phyloP scores from a whole-genome alignment of 2,888 invertebrate species.

The Phasia obesa region DNA sequence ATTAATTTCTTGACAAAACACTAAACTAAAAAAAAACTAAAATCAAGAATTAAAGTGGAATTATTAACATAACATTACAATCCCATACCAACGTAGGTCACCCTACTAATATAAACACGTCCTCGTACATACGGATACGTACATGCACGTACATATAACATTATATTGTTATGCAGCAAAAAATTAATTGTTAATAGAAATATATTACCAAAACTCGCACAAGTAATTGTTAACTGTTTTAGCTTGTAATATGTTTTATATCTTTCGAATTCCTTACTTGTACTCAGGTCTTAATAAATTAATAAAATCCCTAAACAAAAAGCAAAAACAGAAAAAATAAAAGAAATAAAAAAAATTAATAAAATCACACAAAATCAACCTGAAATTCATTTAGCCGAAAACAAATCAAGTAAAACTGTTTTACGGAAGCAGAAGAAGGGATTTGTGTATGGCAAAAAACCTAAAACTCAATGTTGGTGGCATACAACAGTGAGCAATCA shows the following conservation, averaged over 20 bases:
- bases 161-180: conserved; percentile 14
- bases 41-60: conserved; percentile 36
- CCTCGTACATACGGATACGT: background rate
- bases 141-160: conserved; percentile 3
- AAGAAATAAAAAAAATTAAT: conserved; percentile 63
- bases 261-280: conserved; percentile 3
- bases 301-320: conserved; percentile 71
- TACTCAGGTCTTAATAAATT: conserved; percentile 72
- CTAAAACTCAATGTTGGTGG: conserved; percentile 35
- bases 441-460: conserved; percentile 13
- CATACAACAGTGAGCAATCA: conserved; percentile 53
- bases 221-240: conserved; percentile 37
- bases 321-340: background rate
- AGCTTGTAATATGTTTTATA: too few relatives aligned
- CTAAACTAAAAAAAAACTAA: conserved; percentile 30
- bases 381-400: conserved; percentile 61
- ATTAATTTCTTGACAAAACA: conserved; percentile 71
- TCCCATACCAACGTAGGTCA: background rate
- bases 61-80: conserved; percentile 61
- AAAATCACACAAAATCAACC: conserved; percentile 70
- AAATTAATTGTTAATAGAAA: conserved; percentile 62
- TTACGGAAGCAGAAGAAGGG: conserved; percentile 1
- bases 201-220: conserved; percentile 50
- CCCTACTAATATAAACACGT: background rate
- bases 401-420: conserved; percentile 54